Base-by-base conservation (phyloP, 2,113 vertebrate genomes). In the Synodontis membranacea region DNA sequence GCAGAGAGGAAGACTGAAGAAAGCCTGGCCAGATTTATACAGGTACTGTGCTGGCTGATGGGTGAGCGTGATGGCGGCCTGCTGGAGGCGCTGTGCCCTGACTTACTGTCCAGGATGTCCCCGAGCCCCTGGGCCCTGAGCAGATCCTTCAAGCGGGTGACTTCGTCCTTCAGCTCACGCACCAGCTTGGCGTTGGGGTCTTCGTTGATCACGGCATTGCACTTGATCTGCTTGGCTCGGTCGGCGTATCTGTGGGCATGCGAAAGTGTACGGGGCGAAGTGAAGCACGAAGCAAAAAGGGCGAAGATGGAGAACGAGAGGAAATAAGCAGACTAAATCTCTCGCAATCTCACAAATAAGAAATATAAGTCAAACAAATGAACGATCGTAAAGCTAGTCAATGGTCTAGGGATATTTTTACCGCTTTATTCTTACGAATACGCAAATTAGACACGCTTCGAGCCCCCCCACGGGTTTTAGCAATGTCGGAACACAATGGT, bases 91-190 rank as follows among this genome's bases (percentile, higher is more conserved):
- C 56, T 89, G 88, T 80, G 88, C 25, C 31, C 66, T 23, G 82
- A 98, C 98, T 98, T 95, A 99, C 98, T 98, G 92, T 99, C 98
- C 84, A 99, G 95, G 90, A 99, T 99, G 89, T 99, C 98, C 64
- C 98, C 98, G 82, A 99, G 96, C 0, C 98, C 98, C 89, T 99
- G 98, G 34, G 98, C 97, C 9, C 96, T 97, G 83, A 99, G 96
- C 46, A 99, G 96, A 0, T 99, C 98, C 94, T 98, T 99, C 52
- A 99, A 95, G 28, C 98, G 95, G 0, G 96, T 92, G 64, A 99
- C 98, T 93, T 99, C 98, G 86, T 99, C 98, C 91, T 99, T 99
- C 86, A 99, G 93, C 50, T 99, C 98, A 34, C 98, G 95, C 93
- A 99, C 97, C 92, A 99, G 93, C 90, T 98, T 99, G 91, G 97